Conservation (phyloP, 2,113 vertebrate genomes). For the Podilymbus podiceps region DNA sequence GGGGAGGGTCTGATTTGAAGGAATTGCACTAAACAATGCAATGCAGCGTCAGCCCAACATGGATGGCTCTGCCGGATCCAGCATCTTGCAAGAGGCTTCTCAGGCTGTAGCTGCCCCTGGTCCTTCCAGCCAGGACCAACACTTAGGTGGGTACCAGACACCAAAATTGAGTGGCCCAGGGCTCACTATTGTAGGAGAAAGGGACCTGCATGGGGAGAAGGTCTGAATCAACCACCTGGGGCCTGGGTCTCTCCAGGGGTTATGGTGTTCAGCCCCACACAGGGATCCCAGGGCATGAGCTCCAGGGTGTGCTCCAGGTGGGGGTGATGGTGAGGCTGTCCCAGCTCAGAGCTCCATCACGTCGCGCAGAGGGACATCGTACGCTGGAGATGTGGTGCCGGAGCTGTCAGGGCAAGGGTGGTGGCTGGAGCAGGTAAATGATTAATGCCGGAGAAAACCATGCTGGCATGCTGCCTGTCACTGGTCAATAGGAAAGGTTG, state of each 20-base stretch:
- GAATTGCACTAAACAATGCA: not conserved
- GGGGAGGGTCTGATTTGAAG: not conserved
- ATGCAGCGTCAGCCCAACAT: accelerated
- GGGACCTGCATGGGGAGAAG: not conserved
- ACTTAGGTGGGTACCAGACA: not conserved
- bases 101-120: not conserved
- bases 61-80: not conserved
- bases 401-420: not conserved
- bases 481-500: not conserved
- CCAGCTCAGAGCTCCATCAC: not conserved
- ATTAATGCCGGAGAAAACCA: not conserved
- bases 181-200: not conserved
- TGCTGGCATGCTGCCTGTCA: not conserved
- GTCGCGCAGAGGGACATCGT: accelerated
- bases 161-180: too few species aligned
- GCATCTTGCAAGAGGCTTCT: not conserved
- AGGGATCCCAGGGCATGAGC: not conserved
- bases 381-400: not conserved
- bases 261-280: not conserved
- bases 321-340: not conserved
- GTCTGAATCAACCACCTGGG: accelerated
- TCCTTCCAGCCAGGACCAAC: not conserved
- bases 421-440: constrained; percentile 18
- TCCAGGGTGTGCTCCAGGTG: not conserved
- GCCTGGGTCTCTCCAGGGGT: not conserved